Evolutionary conservation across 2,888 invertebrate genomes (phyloP), one percentile per base, ranked within the genome.

Genomic region (Drosophila tanythrix): DNA sequence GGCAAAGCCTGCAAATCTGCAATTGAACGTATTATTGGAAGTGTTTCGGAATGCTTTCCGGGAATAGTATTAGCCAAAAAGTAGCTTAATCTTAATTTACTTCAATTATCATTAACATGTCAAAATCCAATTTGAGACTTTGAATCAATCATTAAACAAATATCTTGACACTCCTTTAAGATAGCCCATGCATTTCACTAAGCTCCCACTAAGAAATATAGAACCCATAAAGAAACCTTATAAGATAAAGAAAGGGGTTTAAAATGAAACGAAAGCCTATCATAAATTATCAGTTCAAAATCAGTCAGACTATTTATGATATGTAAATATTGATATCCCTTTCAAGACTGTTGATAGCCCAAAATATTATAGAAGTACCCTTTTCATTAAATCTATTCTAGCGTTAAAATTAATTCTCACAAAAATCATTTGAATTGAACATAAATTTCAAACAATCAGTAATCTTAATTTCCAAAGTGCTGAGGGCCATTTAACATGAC

Each of bases 1-100:
- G 63, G 53, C 57, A 33, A 57, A 60, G 63, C 50, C 59, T 63
- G 66, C 40, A 56, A 79, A 76, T 79, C 78, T 60, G 52, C 76
- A 76, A 68, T 63, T 76, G n/a, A 60, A 60, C 56, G 57, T 50
- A 64, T 70, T 70, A 74, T 70, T 66, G 25, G 29, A 35, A 55
- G 53, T 58, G 48, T 46, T 43, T 48, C 18, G 33, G 13, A 46
- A 35, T 35, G 55, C 33, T 33, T 43, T 43, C 8, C 11, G 27
- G n/a, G 56, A 61, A 65, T 58, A 50, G 55, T 61, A 46, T 63
- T 68, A 59, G 56, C 56, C 50, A n/a, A 60, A 71, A 66, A 63
- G 56, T 40, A 33, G 36, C 61, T 36, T 33, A 55, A 55, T 62
- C 38, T 46, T 31, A 36, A 67, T 53, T 58, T 38, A 51, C 53